Percentiles rank a stretch among this genome's conserved stretches.
phyloP scores from a whole-genome alignment of 2,888 invertebrate genomes.

The Drosophila pegasa region DNA sequence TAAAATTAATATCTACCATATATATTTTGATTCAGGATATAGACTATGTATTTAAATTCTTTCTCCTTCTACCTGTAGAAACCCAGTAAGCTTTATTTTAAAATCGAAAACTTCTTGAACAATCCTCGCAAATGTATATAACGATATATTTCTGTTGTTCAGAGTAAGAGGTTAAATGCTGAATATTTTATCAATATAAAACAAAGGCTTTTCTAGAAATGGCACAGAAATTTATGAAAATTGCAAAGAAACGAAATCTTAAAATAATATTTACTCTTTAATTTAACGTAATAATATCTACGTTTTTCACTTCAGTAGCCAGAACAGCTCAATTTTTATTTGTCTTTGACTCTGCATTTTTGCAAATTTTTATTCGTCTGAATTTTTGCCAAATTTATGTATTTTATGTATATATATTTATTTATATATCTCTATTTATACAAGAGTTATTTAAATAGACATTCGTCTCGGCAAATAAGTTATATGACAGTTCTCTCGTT shows the following conservation, averaged over 20 bases:
- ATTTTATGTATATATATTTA: conserved; percentile 1
- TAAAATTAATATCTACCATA: not conserved
- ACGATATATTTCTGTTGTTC: too few relatives aligned
- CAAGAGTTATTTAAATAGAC: conserved; percentile 23
- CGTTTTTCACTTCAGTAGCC: not conserved
- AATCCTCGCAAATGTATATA: too few relatives aligned
- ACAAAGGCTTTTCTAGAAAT: too few relatives aligned
- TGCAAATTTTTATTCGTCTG: too few relatives aligned
- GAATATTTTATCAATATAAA: too few relatives aligned
- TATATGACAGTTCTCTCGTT: conserved; percentile 31
- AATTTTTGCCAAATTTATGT: conserved; percentile 3
- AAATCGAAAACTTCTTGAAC: too few relatives aligned
- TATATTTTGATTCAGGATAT: too few relatives aligned
- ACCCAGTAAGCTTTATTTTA: too few relatives aligned
- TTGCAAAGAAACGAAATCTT: not conserved
- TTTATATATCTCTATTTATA: not conserved
- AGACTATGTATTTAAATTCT: too few relatives aligned
- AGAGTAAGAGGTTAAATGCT: too few relatives aligned
- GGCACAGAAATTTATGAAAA: not conserved
- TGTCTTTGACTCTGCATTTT: not conserved
- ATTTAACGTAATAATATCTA: not conserved
- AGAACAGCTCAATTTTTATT: not conserved
- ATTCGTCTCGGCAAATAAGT: conserved; percentile 24
- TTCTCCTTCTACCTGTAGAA: too few relatives aligned
- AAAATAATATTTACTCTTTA: not conserved